Conservation (phyloP, 2,113 vertebrate species). For the Chamaea fasciata region DNA sequence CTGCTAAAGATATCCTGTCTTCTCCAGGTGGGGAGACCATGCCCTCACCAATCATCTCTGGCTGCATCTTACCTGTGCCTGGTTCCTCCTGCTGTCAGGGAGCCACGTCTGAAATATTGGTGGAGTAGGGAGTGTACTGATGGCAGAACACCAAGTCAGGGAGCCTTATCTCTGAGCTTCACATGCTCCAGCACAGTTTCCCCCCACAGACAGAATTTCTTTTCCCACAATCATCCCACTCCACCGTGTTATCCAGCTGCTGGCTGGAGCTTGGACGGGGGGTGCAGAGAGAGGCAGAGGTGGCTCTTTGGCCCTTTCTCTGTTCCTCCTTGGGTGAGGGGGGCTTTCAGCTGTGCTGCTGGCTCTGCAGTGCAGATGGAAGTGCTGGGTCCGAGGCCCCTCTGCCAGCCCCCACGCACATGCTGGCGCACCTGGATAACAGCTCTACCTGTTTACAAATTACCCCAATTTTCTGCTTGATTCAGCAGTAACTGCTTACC, state of each 20-base stretch:
- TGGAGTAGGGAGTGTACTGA: background rate
- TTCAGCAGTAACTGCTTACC: constrained; percentile 91
- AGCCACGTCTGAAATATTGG: background rate
- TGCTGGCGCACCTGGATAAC: constrained; percentile 89
- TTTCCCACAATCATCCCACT: background rate
- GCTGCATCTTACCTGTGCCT: background rate
- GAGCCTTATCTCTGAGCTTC: constrained; percentile 6
- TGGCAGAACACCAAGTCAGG: constrained; percentile 45
- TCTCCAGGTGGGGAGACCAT: background rate
- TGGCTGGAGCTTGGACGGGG: background rate
- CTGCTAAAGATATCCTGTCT: background rate
- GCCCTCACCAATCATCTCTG: accelerated
- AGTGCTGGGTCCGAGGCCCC: constrained; percentile 29
- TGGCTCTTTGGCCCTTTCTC: background rate
- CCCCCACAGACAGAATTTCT: background rate
- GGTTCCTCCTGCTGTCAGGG: background rate
- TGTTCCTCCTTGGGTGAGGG: background rate
- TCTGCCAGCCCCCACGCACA: constrained; percentile 74
- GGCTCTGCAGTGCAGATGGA: constrained; percentile 54
- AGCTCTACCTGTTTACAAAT: constrained; percentile 97
- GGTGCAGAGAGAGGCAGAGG: background rate
- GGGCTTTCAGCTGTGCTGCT: background rate
- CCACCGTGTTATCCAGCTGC: background rate
- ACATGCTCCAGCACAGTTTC: background rate
- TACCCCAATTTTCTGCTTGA: constrained; percentile 95